Conservation (phyloP, 1,140 invertebrate species). For the Colletes gigas region DNA sequence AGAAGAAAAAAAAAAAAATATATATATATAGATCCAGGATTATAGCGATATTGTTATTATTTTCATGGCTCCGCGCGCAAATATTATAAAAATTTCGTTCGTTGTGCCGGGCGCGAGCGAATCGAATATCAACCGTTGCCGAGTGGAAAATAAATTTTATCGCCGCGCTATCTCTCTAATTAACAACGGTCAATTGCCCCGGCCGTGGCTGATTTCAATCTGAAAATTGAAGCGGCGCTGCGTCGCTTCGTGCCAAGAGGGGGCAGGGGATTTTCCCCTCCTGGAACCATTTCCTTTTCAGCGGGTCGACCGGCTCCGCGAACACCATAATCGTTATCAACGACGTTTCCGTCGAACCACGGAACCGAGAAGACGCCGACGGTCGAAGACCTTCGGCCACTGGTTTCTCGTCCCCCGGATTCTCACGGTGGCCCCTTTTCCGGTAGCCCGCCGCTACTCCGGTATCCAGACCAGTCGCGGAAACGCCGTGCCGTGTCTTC, state of each 20-base stretch:
- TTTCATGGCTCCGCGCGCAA: constrained; percentile 4
- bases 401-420: constrained; percentile 48
- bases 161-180: constrained; percentile 23
- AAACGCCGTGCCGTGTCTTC: background rate
- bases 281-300: constrained; percentile 26
- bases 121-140: constrained; percentile 28
- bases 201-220: constrained; percentile 21
- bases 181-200: constrained; percentile 38
- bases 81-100: constrained; percentile 43
- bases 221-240: constrained; percentile 28
- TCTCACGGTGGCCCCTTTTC: constrained; percentile 65
- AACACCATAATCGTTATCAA: constrained; percentile 60
- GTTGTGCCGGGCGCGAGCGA: constrained; percentile 16
- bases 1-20: background rate
- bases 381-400: constrained; percentile 43
- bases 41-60: constrained; percentile 29
- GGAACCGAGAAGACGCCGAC: constrained; percentile 50
- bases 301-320: constrained; percentile 26
- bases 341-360: constrained; percentile 53
- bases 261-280: background rate
- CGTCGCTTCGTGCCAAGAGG: background rate
- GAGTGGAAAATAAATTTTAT: constrained; percentile 48
- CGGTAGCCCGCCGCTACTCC: constrained; percentile 50
- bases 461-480: constrained; percentile 41
- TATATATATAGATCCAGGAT: too few relatives aligned